phyloP scores from a whole-genome alignment of 2,888 invertebrate genomes.

The Eupithecia insigniata region DNA sequence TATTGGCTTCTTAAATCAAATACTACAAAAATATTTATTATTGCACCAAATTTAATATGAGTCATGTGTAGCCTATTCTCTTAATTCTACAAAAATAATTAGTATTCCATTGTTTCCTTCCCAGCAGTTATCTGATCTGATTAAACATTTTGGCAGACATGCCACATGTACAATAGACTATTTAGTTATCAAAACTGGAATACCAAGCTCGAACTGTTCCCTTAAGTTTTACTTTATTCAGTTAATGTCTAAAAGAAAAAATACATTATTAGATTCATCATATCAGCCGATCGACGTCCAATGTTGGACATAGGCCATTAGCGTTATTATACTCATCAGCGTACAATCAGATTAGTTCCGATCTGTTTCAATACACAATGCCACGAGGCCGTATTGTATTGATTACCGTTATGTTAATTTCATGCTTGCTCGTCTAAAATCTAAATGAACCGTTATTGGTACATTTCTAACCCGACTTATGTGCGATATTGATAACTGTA shows the following conservation, averaged over 20 bases:
- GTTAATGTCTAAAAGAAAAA: neutral
- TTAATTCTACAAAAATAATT: neutral
- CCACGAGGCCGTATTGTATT: conserved; percentile 23
- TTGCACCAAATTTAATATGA: too few species aligned
- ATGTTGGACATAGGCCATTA: neutral
- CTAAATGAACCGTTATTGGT: conserved; percentile 38
- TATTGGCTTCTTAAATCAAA: too few species aligned
- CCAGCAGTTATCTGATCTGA: neutral
- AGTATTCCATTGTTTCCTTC: neutral
- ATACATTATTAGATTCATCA: neutral
- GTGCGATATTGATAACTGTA: neutral
- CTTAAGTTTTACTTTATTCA: neutral
- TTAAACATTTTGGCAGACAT: neutral
- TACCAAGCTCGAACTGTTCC: neutral
- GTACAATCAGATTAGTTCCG: conserved; percentile 26
- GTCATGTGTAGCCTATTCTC: too few species aligned
- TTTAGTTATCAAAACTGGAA: neutral
- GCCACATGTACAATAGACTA: too few species aligned
- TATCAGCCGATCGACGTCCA: too few species aligned
- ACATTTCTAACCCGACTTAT: conserved; percentile 19
- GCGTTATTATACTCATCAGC: neutral
- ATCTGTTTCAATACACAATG: conserved; percentile 26
- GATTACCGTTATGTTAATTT: conserved; percentile 39
- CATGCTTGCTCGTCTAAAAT: conserved; percentile 37
- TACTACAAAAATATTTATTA: too few species aligned